phyloP scores from a whole-genome alignment of 2,113 vertebrate genomes.

The Burhinus oedicnemus region DNA sequence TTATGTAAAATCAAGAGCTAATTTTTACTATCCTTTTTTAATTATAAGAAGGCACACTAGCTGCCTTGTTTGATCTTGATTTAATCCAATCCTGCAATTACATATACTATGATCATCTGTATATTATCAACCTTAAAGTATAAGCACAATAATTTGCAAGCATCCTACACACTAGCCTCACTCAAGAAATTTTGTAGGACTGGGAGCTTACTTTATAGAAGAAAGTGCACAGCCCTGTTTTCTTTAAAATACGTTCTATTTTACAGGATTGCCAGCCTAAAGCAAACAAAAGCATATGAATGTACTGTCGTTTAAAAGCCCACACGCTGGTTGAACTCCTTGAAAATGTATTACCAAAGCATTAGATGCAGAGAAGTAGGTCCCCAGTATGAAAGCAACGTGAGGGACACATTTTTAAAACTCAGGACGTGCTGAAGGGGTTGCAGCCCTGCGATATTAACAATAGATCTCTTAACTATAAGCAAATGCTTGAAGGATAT shows the following conservation, averaged over 20 bases:
- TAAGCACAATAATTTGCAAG: not conserved
- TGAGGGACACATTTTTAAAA: not conserved
- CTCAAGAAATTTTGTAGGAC: not conserved
- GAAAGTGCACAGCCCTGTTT: not conserved
- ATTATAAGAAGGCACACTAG: not conserved
- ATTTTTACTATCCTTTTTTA: not conserved
- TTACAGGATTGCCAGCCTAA: not conserved
- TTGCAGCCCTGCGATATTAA: not conserved
- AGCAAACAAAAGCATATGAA: not conserved
- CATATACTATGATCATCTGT: not conserved
- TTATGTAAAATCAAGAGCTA: not conserved
- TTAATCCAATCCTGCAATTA: not conserved
- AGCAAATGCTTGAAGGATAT: conserved; percentile 11
- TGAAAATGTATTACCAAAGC: not conserved
- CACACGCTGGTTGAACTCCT: not conserved
- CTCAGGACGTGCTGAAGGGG: not conserved
- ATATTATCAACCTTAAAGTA: not conserved
- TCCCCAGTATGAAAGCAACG: not conserved
- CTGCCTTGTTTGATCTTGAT: not conserved
- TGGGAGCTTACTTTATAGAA: not conserved
- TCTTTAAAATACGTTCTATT: not conserved
- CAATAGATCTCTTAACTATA: not conserved
- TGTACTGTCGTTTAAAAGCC: not conserved
- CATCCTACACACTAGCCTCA: not conserved
- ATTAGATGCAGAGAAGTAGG: not conserved